Percentiles rank a stretch among this genome's conserved stretches.
Evolutionary conservation across 2,888 invertebrate genomes (phyloP).

Genomic region (Didymodactylos carnosus): DNA sequence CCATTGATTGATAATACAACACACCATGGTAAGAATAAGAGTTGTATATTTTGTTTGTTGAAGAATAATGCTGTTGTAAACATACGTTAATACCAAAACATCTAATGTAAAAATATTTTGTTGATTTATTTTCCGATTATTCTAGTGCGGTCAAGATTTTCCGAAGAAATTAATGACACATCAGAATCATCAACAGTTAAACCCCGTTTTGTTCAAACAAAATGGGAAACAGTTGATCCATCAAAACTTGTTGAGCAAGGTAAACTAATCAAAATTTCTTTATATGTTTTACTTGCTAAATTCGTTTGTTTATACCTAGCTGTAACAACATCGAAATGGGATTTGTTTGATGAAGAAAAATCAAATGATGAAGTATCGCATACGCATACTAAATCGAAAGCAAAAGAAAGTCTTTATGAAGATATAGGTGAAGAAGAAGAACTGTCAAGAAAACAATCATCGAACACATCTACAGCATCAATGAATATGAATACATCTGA

Average conservation of each 20-base stretch:
- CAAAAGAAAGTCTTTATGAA: neutral
- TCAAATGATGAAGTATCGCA: neutral
- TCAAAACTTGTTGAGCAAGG: neutral
- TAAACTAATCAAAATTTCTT: neutral
- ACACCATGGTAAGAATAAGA: neutral
- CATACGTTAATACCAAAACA: no score
- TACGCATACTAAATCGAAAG: neutral
- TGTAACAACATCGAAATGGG: slow-evolving; percentile 11
- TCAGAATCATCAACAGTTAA: neutral
- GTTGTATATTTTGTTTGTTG: neutral
- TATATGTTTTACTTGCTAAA: neutral
- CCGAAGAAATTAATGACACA: neutral
- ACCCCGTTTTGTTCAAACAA: slow-evolving; percentile 24
- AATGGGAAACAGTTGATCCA: slow-evolving; percentile 89
- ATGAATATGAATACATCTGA: no score
- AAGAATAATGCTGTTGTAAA: no score
- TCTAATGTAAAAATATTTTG: neutral
- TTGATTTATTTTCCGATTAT: neutral
- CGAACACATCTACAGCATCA: neutral
- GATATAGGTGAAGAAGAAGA: slow-evolving; percentile 11
- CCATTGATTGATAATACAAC: neutral
- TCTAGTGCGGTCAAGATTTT: neutral
- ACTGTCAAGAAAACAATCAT: no score
- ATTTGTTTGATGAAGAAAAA: slow-evolving; percentile 10
- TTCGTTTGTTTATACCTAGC: neutral